Evolutionary conservation across 2,888 invertebrate species (phyloP), one percentile per base, ranked within the genome.

Genomic region (Disparrhopalites patrizii): DNA sequence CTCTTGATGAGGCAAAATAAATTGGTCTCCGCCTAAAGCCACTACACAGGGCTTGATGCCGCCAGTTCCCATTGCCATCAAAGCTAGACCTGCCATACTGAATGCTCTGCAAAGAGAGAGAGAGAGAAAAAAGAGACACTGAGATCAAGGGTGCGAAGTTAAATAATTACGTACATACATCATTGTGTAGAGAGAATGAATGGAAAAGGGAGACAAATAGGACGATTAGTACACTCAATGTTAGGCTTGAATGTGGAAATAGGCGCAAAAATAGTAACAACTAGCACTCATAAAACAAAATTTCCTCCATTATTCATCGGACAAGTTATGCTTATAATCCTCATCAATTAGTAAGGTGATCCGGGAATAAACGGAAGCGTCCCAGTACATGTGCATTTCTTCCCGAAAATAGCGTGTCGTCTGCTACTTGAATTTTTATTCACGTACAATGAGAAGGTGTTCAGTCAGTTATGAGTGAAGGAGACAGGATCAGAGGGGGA

Each of bases 1-100:
- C 74, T 86, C 87, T 80, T 95, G 91, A 72, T 90, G 86, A 0
- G 90, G 90, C 51, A 91, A 74, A 51, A 85, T 82, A 79, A 95
- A 94, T 80, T 95, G 97, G 78, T 97, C 96, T 0, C 95, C 96
- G 0, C 96, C 97, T 78, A 97, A 95, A 1, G 96, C 92, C 0
- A 93, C 85, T 0, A 97, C 95, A 77, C 95, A 96, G 0, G 96
- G 95, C 77, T 97, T 97, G 76, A 97, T 97, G 1, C 95, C 95
- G 1, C 95, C 95, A 0, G 94, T 93, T 0, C 94, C 95, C 18
- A 94, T 76, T 0, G 93, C 93, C 76, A 97, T 92, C 58, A 84
- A 76, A 1, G 81, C 65, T 50, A 85, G 77, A 0, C 83, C 84
- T 33, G 81, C 69, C 61, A 82, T 76, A 2, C 81, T 78, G 25